Conservation (phyloP, 2,888 invertebrate species). For the Lymantria dispar region DNA sequence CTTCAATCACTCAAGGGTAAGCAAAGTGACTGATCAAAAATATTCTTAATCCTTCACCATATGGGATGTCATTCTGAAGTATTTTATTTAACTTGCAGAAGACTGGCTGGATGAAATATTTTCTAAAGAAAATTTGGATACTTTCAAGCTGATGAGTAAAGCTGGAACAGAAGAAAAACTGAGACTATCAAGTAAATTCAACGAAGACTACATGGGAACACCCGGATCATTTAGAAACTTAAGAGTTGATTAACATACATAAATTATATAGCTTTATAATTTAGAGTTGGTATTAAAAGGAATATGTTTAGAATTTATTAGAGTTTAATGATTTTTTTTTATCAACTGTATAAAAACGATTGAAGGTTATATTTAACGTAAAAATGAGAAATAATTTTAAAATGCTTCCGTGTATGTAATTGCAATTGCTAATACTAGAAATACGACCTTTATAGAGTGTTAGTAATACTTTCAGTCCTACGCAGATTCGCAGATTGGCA, state of each 20-base stretch:
- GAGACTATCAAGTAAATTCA: conserved; percentile 37
- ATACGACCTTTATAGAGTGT: too few species aligned
- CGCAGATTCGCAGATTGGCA: too few species aligned
- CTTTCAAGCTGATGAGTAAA: conserved; percentile 34
- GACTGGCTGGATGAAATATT: conserved; percentile 27
- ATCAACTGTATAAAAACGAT: too few species aligned
- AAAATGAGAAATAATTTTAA: too few species aligned
- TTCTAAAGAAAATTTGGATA: conserved; percentile 28
- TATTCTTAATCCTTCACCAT: background rate
- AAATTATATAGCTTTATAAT: too few species aligned
- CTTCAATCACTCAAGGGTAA: background rate
- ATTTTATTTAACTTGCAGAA: conserved; percentile 27
- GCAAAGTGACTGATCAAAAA: background rate
- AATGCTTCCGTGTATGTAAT: too few species aligned
- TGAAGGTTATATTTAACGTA: too few species aligned
- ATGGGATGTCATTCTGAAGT: background rate
- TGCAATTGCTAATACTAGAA: too few species aligned
- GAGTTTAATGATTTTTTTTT: too few species aligned
- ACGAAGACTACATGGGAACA: conserved; percentile 47
- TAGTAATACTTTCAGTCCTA: too few species aligned
- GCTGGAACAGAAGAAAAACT: conserved; percentile 44
- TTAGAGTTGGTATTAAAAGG: too few species aligned
- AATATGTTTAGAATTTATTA: too few species aligned
- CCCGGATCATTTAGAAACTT: conserved; percentile 52
- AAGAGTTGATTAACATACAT: conserved; percentile 40